phyloP scores from a whole-genome alignment of 1,140 invertebrate species.

The Aphelenchoides besseyi region DNA sequence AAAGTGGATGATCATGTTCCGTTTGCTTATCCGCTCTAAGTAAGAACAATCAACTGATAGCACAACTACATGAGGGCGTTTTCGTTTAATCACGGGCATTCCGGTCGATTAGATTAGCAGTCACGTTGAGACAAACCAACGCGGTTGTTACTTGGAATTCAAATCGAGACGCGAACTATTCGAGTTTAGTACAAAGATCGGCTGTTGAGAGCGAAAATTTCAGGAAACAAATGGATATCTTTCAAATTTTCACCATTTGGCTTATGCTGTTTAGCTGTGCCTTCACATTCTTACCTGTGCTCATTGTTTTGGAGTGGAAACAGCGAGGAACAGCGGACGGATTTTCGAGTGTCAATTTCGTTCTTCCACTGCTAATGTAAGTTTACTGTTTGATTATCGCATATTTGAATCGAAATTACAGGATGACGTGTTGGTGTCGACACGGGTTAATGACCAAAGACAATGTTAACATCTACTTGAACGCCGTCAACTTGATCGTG shows the following conservation, averaged over 20 bases:
- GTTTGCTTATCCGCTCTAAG: too few relatives aligned
- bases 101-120: too few relatives aligned
- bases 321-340: conserved; percentile 58
- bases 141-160: too few relatives aligned
- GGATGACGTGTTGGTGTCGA: conserved; percentile 46
- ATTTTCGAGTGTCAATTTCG: conserved; percentile 60
- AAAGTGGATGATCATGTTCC: too few relatives aligned
- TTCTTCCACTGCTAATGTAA: conserved; percentile 59
- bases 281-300: conserved; percentile 61
- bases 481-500: conserved; percentile 52
- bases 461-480: conserved; percentile 54
- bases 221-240: conserved; percentile 49
- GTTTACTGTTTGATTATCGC: conserved; percentile 34
- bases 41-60: too few relatives aligned
- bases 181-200: too few relatives aligned
- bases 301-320: conserved; percentile 49
- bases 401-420: conserved; percentile 33
- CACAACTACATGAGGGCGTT: too few relatives aligned
- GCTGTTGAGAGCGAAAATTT: too few relatives aligned
- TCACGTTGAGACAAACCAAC: too few relatives aligned
- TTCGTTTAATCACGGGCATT: too few relatives aligned
- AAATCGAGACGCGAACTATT: too few relatives aligned
- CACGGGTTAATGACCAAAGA: conserved; percentile 58
- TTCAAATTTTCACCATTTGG: conserved; percentile 56
- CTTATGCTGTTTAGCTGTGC: conserved; percentile 55